phyloP scores from a whole-genome alignment of 2,797 vertebrate genomes.

The Alfaro cultratus region DNA sequence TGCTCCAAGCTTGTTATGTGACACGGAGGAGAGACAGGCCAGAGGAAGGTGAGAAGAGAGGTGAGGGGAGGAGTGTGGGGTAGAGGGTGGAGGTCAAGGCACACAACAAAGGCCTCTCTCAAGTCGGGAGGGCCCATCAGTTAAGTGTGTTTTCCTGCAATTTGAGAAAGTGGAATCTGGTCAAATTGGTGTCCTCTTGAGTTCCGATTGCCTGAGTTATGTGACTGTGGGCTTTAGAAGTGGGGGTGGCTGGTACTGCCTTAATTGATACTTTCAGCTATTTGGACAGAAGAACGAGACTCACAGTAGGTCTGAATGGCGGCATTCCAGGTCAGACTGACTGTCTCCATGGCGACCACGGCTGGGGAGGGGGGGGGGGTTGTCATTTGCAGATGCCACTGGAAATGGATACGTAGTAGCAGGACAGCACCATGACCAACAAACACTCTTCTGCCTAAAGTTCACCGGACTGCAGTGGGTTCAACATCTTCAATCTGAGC shows the following conservation, averaged over 20 bases:
- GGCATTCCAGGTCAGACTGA: conserved; percentile 86
- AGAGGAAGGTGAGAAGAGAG: conserved; percentile 63
- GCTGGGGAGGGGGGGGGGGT: conserved; percentile 37
- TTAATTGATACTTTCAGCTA: conserved; percentile 67
- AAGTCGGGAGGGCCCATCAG: conserved; percentile 70
- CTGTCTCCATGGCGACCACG: conserved; percentile 79
- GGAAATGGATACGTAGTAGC: conserved; percentile 64
- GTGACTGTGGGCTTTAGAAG: conserved; percentile 16
- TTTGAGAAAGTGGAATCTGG: conserved; percentile 80
- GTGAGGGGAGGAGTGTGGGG: conserved; percentile 52
- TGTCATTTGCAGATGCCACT: conserved; percentile 32
- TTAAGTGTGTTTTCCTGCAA: conserved; percentile 79
- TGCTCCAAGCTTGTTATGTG: conserved; percentile 67
- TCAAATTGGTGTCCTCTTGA: conserved; percentile 75
- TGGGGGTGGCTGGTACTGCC: conserved; percentile 16
- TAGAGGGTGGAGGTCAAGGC: conserved; percentile 39
- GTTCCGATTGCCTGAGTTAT: conserved; percentile 68
- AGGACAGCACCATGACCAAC: conserved; percentile 57
- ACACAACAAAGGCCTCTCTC: conserved; percentile 70
- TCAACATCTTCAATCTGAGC: conserved; percentile 33
- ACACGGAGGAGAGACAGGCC: conserved; percentile 66
- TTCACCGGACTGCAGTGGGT: conserved; percentile 33
- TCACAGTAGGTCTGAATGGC: conserved; percentile 65
- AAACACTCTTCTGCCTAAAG: conserved; percentile 52
- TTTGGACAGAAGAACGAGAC: conserved; percentile 51